Evolutionary conservation across 2,888 invertebrate genomes (phyloP).

Genomic region (Mechanitis mazaeus): DNA sequence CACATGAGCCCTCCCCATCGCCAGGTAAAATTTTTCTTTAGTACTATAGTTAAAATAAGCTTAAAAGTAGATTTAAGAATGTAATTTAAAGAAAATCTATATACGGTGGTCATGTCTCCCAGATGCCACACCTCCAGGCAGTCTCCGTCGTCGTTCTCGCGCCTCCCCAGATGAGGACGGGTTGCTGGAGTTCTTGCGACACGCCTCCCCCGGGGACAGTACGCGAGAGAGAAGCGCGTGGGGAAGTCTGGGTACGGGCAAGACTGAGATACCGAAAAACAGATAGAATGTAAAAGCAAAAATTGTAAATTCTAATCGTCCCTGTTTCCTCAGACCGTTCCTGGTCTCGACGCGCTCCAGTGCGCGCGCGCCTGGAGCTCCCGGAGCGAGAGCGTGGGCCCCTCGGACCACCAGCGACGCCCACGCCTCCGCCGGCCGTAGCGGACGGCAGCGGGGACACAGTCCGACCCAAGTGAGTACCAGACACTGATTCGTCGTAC

Average conservation of each 20-base stretch:
- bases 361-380: slow-evolving; percentile 87
- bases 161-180: slow-evolving; percentile 86
- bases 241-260: slow-evolving; percentile 84
- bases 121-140: slow-evolving; percentile 94
- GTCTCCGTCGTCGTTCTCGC: slow-evolving; percentile 86
- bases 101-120: slow-evolving; percentile 21
- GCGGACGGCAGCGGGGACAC: slow-evolving; percentile 29
- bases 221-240: slow-evolving; percentile 88
- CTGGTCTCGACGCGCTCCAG: slow-evolving; percentile 87
- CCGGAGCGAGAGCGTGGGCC: slow-evolving; percentile 81
- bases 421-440: slow-evolving; percentile 49
- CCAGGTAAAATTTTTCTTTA: slow-evolving; percentile 45
- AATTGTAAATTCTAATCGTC: not conserved
- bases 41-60: not conserved
- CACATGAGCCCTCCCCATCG: slow-evolving; percentile 59
- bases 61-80: no score
- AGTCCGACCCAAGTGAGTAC: slow-evolving; percentile 59
- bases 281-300: not conserved
- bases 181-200: slow-evolving; percentile 89
- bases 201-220: slow-evolving; percentile 82
- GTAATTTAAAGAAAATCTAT: not conserved
- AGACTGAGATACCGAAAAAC: not conserved
- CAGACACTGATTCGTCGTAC: not conserved
- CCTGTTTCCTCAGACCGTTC: slow-evolving; percentile 82
- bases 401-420: slow-evolving; percentile 78